Base-by-base conservation (phyloP, 1,140 invertebrate species). In the Pseudachorutes palmiensis region DNA sequence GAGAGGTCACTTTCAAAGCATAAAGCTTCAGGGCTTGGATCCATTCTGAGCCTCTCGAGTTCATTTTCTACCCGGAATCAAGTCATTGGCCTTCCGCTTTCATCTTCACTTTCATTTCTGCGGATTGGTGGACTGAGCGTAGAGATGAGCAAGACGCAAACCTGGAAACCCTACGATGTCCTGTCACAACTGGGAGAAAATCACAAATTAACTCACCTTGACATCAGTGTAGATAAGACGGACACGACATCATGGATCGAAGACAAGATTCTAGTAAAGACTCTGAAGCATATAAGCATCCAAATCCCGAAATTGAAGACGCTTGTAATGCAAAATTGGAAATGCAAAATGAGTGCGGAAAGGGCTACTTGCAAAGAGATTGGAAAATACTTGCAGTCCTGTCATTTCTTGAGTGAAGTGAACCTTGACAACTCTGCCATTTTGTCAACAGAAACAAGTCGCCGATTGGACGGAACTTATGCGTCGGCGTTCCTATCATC, bases 171-270 rank as follows among this genome's bases (percentile, higher is more conserved):
- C 31, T 59, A 60, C 28, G 72, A 73, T 30, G 69, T 73, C 41
- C 41, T 70, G 1, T 29, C 49, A 19, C 57, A 70, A 12, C 45
- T 73, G n/a, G 29, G 68, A 22, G 69, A 70, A 49, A 68, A 67
- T 65, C 61, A 64, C n/a, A 73, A 73, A 64, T 64, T 73, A n/a
- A 73, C 72, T 5, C 67, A 73, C 60, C 49, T 73, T 30, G 72
- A 73, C 45, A 64, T 73, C 1, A 70, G 69, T 64, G 24, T 69
- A 9, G 69, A 70, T 33, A 68, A 71, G 58, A 70, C 61, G 62
- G 69, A 70, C 33, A 33, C 41, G 9, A 57, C 59, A 41, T 48
- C 41, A 26, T 30, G 32, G 30, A 57, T 69, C 19, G 72, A 73
- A 1, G 69, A 73, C 16, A 68, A 69, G 59, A 48, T 64, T 24